Conservation (phyloP, 2,113 vertebrate genomes). For the Phalacrocorax brasilianus region DNA sequence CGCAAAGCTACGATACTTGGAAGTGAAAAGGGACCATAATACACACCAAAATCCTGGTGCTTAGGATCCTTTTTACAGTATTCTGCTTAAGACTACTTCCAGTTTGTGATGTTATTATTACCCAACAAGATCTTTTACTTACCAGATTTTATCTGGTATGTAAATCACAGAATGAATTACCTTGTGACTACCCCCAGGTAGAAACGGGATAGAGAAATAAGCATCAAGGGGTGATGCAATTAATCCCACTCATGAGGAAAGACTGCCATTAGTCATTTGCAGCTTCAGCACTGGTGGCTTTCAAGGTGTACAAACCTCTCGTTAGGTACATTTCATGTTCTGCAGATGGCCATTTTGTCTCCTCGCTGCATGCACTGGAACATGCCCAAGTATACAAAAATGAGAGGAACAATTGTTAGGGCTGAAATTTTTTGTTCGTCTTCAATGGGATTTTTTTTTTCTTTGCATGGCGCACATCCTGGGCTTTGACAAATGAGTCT, state of each 20-base stretch:
- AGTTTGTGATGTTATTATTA: not conserved
- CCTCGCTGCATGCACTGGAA: slow-evolving; percentile 33
- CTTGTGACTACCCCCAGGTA: not conserved
- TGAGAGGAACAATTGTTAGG: slow-evolving; percentile 41
- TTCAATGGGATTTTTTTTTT: slow-evolving; percentile 9
- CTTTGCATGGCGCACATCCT: slow-evolving; percentile 36
- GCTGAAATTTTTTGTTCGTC: slow-evolving; percentile 51
- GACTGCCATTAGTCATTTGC: not conserved
- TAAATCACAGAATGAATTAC: not conserved
- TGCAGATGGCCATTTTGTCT: slow-evolving; percentile 43
- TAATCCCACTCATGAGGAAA: slow-evolving; percentile 5
- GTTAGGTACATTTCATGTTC: slow-evolving; percentile 23
- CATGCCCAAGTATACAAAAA: slow-evolving; percentile 49
- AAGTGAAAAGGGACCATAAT: not conserved
- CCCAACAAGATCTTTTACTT: not conserved
- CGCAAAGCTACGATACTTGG: not conserved
- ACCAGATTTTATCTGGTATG: not conserved
- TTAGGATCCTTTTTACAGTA: not conserved
- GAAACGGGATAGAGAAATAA: not conserved
- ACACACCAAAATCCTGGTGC: not conserved
- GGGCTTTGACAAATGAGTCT: slow-evolving; percentile 63
- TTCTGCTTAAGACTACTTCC: not conserved
- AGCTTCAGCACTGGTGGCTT: slow-evolving; percentile 11
- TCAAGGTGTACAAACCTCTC: slow-evolving; percentile 30
- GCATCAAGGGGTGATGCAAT: not conserved